These are phyloP conservation scores for Oryzias celebensis DNA, from an alignment of 2,113 vertebrate genomes.

Conservation along the genomic window DNA sequence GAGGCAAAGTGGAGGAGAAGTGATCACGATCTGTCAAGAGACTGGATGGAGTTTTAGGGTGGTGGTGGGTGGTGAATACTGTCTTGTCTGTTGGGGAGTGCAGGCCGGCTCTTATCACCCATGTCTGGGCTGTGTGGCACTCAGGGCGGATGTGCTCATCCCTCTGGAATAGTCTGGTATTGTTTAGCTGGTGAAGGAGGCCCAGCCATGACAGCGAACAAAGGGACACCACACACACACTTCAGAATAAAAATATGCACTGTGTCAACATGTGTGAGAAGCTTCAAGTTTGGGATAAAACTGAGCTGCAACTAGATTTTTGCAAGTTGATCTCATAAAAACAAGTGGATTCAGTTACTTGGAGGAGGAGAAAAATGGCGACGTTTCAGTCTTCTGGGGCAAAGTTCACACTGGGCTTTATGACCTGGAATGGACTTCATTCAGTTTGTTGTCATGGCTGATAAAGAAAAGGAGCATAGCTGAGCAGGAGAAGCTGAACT, in stretches of 20 bases:
- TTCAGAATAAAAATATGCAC: conserved; percentile 58
- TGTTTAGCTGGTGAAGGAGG: conserved; percentile 69
- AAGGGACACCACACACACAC: conserved; percentile 36
- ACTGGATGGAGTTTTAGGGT: conserved; percentile 34
- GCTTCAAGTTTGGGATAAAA: conserved; percentile 4
- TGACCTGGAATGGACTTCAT: not conserved
- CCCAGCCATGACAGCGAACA: conserved; percentile 63
- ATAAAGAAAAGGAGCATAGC: not conserved
- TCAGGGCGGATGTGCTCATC: conserved; percentile 73
- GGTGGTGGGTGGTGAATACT: conserved; percentile 19
- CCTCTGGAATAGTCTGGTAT: conserved; percentile 74
- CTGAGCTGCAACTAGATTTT: not conserved
- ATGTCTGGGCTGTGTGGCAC: conserved; percentile 62
- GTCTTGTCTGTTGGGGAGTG: conserved; percentile 40
- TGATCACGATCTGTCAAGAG: conserved; percentile 7
- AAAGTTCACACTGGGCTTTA: not conserved
- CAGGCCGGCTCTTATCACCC: conserved; percentile 53
- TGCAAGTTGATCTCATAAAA: not conserved
- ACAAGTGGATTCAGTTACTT: not conserved
- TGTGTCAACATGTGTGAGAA: conserved; percentile 51
- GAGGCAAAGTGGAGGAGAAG: not conserved
- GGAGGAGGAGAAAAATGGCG: too few relatives aligned
- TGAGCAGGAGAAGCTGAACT: not conserved
- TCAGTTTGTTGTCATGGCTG: not conserved
- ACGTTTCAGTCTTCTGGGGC: not conserved